Conservation (phyloP, 2,888 invertebrate genomes). For the Lepidocyrtinus sp. region DNA sequence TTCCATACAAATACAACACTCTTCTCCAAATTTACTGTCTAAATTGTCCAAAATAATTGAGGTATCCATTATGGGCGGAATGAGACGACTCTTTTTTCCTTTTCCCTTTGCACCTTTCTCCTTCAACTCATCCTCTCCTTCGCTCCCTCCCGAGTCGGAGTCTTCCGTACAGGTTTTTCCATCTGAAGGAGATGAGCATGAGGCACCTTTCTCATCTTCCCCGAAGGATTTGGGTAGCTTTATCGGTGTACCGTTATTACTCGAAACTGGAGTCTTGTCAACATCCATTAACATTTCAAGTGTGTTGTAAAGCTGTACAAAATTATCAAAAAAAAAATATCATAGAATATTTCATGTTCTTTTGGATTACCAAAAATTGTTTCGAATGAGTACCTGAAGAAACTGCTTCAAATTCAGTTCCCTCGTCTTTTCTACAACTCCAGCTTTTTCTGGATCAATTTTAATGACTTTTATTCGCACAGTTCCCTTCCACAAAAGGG, state of each 20-base stretch:
- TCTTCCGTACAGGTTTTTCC: background rate
- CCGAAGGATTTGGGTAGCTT: slow-evolving; percentile 21
- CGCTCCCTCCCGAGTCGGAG: background rate
- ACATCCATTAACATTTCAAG: slow-evolving; percentile 49
- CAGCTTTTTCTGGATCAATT: slow-evolving; percentile 75
- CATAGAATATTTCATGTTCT: too few species aligned
- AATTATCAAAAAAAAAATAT: too few species aligned
- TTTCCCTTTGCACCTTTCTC: background rate
- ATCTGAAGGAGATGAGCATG: slow-evolving; percentile 18
- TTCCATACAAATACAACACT: slow-evolving; percentile 84
- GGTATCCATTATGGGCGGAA: slow-evolving; percentile 65
- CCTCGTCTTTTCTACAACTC: slow-evolving; percentile 75
- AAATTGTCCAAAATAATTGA: slow-evolving; percentile 70
- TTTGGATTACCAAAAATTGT: too few species aligned
- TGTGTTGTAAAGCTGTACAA: slow-evolving; percentile 42
- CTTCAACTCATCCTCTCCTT: slow-evolving; percentile 22
- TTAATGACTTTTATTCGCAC: slow-evolving; percentile 80
- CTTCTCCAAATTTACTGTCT: slow-evolving; percentile 71
- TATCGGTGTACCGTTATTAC: slow-evolving; percentile 30
- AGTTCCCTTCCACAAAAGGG: slow-evolving; percentile 81
- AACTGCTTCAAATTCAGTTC: slow-evolving; percentile 79
- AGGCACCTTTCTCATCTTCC: slow-evolving; percentile 16
- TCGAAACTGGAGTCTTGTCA: slow-evolving; percentile 32
- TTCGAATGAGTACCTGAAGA: slow-evolving; percentile 75
- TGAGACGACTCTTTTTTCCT: slow-evolving; percentile 43